A percentile compares a stretch with the other conserved stretches of the same genome.
phyloP scores from a whole-genome alignment of 1,140 invertebrate genomes.

The Apis mellifera region DNA sequence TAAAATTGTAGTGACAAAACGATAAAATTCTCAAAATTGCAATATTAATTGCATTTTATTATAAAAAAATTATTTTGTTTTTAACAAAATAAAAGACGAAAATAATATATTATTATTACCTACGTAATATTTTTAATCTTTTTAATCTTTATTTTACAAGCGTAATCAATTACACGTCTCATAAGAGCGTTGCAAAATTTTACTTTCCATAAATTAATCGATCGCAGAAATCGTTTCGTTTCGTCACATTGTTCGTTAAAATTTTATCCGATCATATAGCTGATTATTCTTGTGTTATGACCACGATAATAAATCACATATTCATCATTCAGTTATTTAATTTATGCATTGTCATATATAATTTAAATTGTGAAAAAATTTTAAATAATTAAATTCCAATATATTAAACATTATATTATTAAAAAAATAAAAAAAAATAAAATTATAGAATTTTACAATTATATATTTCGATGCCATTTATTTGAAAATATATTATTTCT shows the following conservation, averaged over 20 bases:
- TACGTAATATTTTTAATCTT: neutral
- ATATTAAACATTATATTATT: too few relatives aligned
- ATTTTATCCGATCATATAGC: neutral
- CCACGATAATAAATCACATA: neutral
- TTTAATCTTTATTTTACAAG: neutral
- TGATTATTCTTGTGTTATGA: conserved; percentile 10
- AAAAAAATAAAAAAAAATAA: too few relatives aligned
- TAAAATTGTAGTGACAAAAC: too few relatives aligned
- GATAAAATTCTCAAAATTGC: too few relatives aligned
- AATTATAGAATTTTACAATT: too few relatives aligned
- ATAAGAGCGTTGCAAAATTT: neutral
- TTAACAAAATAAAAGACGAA: neutral
- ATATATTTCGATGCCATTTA: too few relatives aligned
- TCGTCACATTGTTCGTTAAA: neutral
- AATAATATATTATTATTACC: neutral
- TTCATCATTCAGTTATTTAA: conserved; percentile 12
- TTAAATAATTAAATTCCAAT: too few relatives aligned
- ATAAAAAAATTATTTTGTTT: too few relatives aligned
- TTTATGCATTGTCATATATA: conserved; percentile 8
- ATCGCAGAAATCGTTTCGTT: neutral
- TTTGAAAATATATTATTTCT: too few relatives aligned
- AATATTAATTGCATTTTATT: too few relatives aligned
- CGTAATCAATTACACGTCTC: neutral
- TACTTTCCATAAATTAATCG: neutral
- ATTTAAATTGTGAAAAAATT: conserved; percentile 34